Evolutionary conservation across 2,797 vertebrate species (phyloP).

Genomic region (Gymnoscopelus braueri): DNA sequence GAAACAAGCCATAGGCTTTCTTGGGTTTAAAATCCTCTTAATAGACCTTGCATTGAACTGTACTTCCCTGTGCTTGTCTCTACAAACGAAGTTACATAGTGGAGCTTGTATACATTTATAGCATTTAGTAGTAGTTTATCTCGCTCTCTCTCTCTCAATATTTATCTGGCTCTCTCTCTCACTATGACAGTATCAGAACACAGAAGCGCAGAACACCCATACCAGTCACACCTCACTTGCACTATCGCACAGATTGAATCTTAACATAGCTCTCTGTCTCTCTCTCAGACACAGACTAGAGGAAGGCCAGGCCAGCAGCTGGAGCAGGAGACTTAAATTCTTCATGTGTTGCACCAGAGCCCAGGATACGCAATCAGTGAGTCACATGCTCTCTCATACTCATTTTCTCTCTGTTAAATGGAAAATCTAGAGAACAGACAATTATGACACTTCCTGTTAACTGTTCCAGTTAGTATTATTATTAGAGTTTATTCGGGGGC

Average conservation of each 20-base stretch:
- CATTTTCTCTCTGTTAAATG: slow-evolving; percentile 21
- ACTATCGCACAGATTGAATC: slow-evolving; percentile 2
- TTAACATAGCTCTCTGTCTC: slow-evolving; percentile 1
- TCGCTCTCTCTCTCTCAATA: not conserved
- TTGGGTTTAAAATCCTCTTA: no score
- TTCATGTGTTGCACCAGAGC: slow-evolving; percentile 98
- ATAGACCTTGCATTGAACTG: no score
- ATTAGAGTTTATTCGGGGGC: no score
- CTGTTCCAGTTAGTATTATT: no score
- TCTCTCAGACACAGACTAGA: slow-evolving; percentile 91
- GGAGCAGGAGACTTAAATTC: slow-evolving; percentile 95
- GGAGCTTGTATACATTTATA: no score
- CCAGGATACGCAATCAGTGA: slow-evolving; percentile 97
- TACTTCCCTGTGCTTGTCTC: no score
- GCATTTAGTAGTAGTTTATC: not conserved
- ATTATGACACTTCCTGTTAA: slow-evolving; percentile 2
- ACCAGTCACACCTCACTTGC: not conserved
- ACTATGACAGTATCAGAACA: not conserved
- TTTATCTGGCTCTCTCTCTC: not conserved
- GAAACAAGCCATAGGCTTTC: no score
- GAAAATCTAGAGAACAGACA: slow-evolving; percentile 21
- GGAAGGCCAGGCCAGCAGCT: slow-evolving; percentile 98
- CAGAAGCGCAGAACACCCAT: not conserved
- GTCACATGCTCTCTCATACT: slow-evolving; percentile 59
- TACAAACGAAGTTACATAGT: no score